Conservation (phyloP, 2,888 invertebrate genomes). For the Metopia argyrocephala region DNA sequence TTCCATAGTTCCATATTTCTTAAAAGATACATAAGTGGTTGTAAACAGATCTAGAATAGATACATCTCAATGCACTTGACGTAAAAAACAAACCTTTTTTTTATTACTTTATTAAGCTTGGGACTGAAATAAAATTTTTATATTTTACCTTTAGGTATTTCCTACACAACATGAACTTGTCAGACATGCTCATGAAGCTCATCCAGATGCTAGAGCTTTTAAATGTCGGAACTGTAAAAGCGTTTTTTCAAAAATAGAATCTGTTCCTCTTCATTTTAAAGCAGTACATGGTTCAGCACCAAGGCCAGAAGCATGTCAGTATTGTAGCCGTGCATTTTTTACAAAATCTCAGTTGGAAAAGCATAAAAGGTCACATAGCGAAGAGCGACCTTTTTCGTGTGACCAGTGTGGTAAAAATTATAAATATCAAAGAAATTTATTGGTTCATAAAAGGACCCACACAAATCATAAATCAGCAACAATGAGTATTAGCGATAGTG, state of each 20-base stretch:
- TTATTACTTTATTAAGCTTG: no score
- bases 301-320: conserved; percentile 37
- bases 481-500: background rate
- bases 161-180: conserved; percentile 49
- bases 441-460: conserved; percentile 36
- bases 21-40: no score
- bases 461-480: background rate
- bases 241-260: conserved; percentile 60
- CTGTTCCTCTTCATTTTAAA: conserved; percentile 56
- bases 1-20: no score
- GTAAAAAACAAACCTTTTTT: no score
- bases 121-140: background rate
- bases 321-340: conserved; percentile 58
- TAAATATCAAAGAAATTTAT: conserved; percentile 46
- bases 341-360: conserved; percentile 32
- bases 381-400: conserved; percentile 23
- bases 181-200: conserved; percentile 39
- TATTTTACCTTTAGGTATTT: conserved; percentile 52
- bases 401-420: conserved; percentile 28
- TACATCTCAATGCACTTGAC: no score
- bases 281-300: conserved; percentile 41
- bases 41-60: no score
- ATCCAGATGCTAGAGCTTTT: conserved; percentile 59
- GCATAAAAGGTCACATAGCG: conserved; percentile 27
- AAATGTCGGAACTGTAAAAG: conserved; percentile 55